phyloP scores from a whole-genome alignment of 92 coral and sea anemone genomes.

The Parazoanthus darwini region DNA sequence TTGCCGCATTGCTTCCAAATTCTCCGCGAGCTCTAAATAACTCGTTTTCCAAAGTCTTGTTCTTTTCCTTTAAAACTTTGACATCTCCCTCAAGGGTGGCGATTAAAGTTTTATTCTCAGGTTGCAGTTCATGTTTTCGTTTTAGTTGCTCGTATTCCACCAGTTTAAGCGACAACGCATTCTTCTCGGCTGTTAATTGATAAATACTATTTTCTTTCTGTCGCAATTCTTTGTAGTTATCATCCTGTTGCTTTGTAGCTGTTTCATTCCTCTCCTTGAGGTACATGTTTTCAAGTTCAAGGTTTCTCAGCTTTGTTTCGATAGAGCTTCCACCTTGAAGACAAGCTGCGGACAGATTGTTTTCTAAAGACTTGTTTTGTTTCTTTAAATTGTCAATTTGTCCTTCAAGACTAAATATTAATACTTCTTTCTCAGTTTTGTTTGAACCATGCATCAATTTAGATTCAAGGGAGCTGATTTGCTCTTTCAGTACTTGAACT shows the following conservation, averaged over 20 bases:
- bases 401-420: not conserved
- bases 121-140: slow-evolving; percentile 1
- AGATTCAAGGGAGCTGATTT: slow-evolving; percentile 1
- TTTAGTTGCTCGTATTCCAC: not conserved
- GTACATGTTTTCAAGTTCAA: slow-evolving; percentile 24
- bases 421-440: not conserved
- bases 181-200: slow-evolving; percentile 19
- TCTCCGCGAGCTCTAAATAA: not conserved
- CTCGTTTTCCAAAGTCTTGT: slow-evolving; percentile 3
- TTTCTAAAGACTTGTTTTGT: slow-evolving; percentile 11
- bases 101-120: not conserved
- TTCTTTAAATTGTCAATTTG: slow-evolving; percentile 2
- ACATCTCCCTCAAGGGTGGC: not conserved
- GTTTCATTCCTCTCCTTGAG: slow-evolving; percentile 28
- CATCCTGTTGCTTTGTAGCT: not conserved
- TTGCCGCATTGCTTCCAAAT: not conserved
- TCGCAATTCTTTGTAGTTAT: not conserved
- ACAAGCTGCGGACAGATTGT: not conserved
- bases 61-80: not conserved
- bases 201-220: not conserved
- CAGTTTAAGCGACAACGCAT: not conserved
- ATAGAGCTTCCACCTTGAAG: not conserved
- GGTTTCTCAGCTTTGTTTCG: not conserved
- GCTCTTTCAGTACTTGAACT: slow-evolving; percentile 13
- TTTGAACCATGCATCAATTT: not conserved